These are phyloP conservation scores for Catajapyx aquilonaris DNA, from an alignment of 1,140 invertebrate species.

Conservation along the genomic window DNA sequence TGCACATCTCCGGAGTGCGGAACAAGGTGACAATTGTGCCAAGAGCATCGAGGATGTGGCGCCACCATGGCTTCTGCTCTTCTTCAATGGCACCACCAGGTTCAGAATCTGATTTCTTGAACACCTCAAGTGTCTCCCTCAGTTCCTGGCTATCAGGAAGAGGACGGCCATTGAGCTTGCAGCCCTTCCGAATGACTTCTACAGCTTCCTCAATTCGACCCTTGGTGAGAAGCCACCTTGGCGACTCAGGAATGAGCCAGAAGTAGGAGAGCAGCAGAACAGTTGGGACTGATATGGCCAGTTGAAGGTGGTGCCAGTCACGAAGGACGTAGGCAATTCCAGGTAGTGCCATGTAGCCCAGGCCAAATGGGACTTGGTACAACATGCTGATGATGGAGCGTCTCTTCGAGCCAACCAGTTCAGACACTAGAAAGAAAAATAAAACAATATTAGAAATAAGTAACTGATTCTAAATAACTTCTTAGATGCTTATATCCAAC, in stretches of 20 bases:
- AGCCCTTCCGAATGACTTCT: constrained; percentile 13
- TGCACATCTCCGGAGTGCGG: too few species aligned
- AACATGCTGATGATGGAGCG: constrained; percentile 45
- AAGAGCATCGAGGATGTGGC: too few species aligned
- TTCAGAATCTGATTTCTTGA: too few species aligned
- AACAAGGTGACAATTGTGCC: too few species aligned
- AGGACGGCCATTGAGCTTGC: too few species aligned
- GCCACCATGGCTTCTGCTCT: too few species aligned
- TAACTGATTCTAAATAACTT: neutral
- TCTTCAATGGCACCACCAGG: too few species aligned
- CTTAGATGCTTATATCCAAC: neutral
- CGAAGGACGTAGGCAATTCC: constrained; percentile 43
- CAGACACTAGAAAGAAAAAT: too few species aligned
- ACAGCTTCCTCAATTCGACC: constrained; percentile 26
- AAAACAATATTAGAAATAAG: neutral
- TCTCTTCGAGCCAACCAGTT: constrained; percentile 50
- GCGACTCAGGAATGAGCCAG: constrained; percentile 25
- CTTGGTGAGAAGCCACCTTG: constrained; percentile 26
- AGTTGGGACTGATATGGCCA: constrained; percentile 44
- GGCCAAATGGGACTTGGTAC: constrained; percentile 43
- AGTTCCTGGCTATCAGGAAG: too few species aligned
- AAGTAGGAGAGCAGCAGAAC: constrained; percentile 31
- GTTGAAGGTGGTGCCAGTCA: constrained; percentile 47
- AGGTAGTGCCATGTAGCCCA: constrained; percentile 48
- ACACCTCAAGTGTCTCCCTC: too few species aligned